Evolutionary conservation across 2,888 invertebrate genomes (phyloP).

Genomic region (Caradrina clavipalpis): DNA sequence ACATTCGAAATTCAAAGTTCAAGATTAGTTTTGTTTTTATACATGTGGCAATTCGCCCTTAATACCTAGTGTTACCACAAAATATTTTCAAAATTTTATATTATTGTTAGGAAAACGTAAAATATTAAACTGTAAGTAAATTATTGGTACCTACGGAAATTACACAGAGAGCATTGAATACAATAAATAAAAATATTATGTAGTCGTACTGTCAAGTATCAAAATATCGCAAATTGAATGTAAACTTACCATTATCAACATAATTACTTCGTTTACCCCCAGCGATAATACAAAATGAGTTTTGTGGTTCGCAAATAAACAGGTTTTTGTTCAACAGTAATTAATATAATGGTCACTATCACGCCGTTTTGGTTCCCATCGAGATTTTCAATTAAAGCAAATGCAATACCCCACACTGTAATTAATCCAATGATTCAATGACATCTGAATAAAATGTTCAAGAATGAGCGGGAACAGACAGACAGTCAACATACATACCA

Average conservation of each 20-base stretch:
- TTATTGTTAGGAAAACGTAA: too few species aligned
- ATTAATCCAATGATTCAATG: too few species aligned
- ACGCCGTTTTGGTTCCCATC: neutral
- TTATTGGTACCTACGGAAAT: neutral
- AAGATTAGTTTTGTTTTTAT: too few species aligned
- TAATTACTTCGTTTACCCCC: conserved; percentile 36
- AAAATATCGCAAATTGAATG: conserved; percentile 33
- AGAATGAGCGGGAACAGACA: too few species aligned
- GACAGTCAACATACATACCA: too few species aligned
- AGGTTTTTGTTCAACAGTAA: conserved; percentile 34
- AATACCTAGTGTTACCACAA: too few species aligned
- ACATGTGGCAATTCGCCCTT: too few species aligned
- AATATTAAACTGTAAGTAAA: neutral
- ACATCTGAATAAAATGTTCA: too few species aligned
- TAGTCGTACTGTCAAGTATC: neutral
- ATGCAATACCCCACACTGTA: neutral
- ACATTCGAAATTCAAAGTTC: too few species aligned
- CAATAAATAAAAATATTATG: neutral
- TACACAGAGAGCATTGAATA: conserved; percentile 5
- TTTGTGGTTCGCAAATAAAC: conserved; percentile 44
- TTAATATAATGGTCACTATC: conserved; percentile 18
- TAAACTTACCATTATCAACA: conserved; percentile 39
- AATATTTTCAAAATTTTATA: too few species aligned
- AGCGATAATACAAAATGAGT: conserved; percentile 39
- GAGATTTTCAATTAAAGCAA: conserved; percentile 12